A percentile compares a stretch with the other conserved stretches of the same genome.
These are phyloP conservation scores for Gouania willdenowi DNA, from an alignment of 2,797 vertebrate genomes.

Conservation along the genomic window DNA sequence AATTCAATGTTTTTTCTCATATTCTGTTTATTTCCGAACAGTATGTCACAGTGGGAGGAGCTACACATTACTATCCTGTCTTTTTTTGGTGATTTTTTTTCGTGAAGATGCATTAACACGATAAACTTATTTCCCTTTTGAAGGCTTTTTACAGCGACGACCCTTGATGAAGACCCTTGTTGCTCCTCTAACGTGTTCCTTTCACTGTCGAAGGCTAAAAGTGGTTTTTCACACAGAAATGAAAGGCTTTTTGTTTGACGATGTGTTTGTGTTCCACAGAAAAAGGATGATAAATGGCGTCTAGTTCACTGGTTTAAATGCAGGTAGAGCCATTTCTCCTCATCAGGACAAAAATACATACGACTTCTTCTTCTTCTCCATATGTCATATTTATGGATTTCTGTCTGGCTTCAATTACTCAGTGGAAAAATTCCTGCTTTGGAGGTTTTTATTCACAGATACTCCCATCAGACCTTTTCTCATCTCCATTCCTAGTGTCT, in stretches of 20 bases:
- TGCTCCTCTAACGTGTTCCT: no score
- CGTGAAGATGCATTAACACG: no score
- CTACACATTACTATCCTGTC: no score
- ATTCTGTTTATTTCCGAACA: no score
- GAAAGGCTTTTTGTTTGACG: not conserved
- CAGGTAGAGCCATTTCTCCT: slow-evolving; percentile 53
- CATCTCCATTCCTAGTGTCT: slow-evolving; percentile 45
- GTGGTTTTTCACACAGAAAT: no score
- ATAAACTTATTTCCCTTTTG: no score
- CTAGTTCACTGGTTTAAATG: slow-evolving; percentile 42
- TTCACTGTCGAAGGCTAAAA: no score
- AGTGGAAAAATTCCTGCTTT: slow-evolving; percentile 24
- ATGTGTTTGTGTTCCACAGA: slow-evolving; percentile 2
- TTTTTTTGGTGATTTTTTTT: no score
- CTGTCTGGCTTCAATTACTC: slow-evolving; percentile 53
- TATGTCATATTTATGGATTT: slow-evolving; percentile 68
- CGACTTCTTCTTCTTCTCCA: slow-evolving; percentile 49
- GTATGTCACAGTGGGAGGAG: no score
- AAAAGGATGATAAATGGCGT: slow-evolving; percentile 30
- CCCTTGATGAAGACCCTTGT: no score
- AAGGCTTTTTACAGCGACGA: no score
- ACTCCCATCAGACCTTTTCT: slow-evolving; percentile 42
- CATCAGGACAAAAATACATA: slow-evolving; percentile 33
- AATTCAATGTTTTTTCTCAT: no score
- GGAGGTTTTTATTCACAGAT: slow-evolving; percentile 60